Conservation (phyloP, 2,113 vertebrate species). For the Panthera leo region DNA sequence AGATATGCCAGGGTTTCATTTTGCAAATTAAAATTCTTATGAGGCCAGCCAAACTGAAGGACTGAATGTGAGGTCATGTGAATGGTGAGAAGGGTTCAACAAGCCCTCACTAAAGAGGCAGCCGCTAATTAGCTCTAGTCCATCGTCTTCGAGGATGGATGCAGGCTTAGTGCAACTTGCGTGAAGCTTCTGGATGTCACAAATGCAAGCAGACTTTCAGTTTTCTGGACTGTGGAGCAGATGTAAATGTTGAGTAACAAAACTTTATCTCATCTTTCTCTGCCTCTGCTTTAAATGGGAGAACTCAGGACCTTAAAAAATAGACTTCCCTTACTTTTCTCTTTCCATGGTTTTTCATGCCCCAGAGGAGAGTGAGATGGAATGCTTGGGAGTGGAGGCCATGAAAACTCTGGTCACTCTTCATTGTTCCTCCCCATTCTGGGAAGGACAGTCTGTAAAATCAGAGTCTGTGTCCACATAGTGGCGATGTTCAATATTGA, state of each 20-base stretch:
- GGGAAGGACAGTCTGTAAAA: not conserved
- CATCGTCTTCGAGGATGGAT: not conserved
- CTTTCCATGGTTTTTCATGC: not conserved
- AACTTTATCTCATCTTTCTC: not conserved
- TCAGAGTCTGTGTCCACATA: not conserved
- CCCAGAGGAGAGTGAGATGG: not conserved
- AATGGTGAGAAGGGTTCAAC: not conserved
- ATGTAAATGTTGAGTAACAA: not conserved
- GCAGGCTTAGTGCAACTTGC: not conserved
- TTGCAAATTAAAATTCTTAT: not conserved
- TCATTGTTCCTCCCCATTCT: not conserved
- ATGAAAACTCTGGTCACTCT: not conserved
- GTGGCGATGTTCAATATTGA: too few relatives aligned
- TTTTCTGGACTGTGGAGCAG: not conserved
- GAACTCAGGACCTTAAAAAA: not conserved
- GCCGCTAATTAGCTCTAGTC: not conserved
- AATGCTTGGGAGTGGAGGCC: fast-evolving
- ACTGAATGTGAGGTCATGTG: too few relatives aligned
- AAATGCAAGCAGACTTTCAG: not conserved
- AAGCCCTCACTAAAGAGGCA: not conserved
- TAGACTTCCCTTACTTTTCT: not conserved
- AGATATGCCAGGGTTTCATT: not conserved
- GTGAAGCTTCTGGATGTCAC: not conserved
- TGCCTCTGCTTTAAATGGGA: not conserved
- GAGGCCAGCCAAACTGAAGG: not conserved